Conservation (phyloP, 2,888 invertebrate genomes). For the Lasioglossum oenotherae region DNA sequence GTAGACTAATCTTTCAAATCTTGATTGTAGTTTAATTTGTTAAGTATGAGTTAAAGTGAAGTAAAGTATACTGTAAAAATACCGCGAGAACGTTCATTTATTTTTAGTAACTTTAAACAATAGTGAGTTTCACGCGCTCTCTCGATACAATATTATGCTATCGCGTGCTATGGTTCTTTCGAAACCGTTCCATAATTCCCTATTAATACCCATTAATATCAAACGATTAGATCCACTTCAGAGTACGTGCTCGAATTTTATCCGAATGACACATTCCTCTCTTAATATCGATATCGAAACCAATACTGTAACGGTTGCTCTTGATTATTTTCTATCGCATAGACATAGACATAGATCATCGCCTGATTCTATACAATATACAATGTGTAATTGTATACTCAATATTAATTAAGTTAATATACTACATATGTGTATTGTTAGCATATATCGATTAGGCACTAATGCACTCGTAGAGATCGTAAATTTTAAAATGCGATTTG, state of each 20-base stretch:
- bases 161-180: background rate
- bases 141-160: background rate
- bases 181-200: background rate
- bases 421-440: too few species aligned
- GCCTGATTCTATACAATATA: background rate
- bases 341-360: background rate
- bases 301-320: background rate
- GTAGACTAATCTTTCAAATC: background rate
- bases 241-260: background rate
- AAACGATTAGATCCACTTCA: background rate
- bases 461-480: background rate
- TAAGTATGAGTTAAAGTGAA: background rate
- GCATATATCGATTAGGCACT: background rate
- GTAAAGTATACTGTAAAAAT: background rate
- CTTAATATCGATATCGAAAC: background rate
- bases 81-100: background rate
- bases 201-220: background rate
- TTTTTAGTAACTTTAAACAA: background rate
- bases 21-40: background rate
- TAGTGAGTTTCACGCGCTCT: background rate
- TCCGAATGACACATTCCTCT: background rate
- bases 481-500: background rate
- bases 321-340: background rate
- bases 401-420: too few species aligned
- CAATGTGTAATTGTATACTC: too few species aligned